These are phyloP conservation scores for Crypturellus undulatus DNA, from an alignment of 2,113 vertebrate genomes.

Conservation along the genomic window DNA sequence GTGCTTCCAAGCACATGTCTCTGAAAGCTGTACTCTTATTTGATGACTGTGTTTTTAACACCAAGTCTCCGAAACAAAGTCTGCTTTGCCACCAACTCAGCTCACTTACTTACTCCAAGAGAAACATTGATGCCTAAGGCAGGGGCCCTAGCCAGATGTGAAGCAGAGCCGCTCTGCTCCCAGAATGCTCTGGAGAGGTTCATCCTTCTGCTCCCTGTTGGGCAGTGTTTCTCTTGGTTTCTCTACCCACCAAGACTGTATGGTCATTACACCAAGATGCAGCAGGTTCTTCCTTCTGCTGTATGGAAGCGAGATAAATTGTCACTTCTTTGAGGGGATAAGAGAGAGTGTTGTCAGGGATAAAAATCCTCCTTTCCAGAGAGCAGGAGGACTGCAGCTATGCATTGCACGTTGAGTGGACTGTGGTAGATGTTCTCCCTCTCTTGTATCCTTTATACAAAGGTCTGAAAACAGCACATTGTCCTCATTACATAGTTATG, in stretches of 20 bases:
- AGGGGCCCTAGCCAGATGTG: background rate
- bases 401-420: background rate
- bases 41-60: background rate
- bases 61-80: background rate
- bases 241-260: background rate
- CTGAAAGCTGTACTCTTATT: slow-evolving; percentile 12
- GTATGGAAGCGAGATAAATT: background rate
- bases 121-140: background rate
- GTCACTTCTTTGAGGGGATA: background rate
- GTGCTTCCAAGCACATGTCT: background rate
- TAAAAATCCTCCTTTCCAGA: background rate
- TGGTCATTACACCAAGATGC: background rate
- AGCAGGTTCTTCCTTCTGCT: background rate
- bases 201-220: background rate
- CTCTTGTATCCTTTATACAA: background rate
- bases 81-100: background rate
- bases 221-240: background rate
- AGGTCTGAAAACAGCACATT: background rate
- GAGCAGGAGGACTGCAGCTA: background rate
- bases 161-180: background rate
- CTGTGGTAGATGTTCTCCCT: background rate
- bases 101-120: background rate
- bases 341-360: background rate
- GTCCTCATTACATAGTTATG: background rate
- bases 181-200: background rate